Percentiles rank a stretch among this genome's conserved stretches.
phyloP scores from a whole-genome alignment of 2,797 vertebrate species.

The Acipenser oxyrinchus region DNA sequence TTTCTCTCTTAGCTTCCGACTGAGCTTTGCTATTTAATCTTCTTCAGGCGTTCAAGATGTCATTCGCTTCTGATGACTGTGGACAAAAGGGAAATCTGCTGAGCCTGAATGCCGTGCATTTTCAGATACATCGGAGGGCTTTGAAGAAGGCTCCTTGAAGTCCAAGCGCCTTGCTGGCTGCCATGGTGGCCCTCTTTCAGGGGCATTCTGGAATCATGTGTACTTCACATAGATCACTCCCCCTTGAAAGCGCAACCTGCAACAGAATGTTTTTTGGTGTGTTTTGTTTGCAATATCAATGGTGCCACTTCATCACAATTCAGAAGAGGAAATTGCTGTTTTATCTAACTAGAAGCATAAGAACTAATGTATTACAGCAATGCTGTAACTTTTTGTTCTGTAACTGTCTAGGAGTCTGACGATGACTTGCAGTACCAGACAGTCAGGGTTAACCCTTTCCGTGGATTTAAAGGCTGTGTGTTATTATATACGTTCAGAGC shows the following conservation, averaged over 20 bases:
- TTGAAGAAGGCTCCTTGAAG: constrained; percentile 70
- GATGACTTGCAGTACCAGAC: constrained; percentile 4
- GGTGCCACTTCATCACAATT: constrained; percentile 63
- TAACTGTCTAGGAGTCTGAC: constrained; percentile 54
- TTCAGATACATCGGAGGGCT: constrained; percentile 64
- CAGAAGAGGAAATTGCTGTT: constrained; percentile 53
- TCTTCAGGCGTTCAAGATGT: constrained; percentile 97
- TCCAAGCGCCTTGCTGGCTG: constrained; percentile 65
- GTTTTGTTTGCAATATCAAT: constrained; percentile 54
- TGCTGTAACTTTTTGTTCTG: constrained; percentile 53
- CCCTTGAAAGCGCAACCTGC: constrained; percentile 48
- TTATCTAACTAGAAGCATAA: constrained; percentile 41
- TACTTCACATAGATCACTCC: constrained; percentile 48
- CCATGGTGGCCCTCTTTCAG: constrained; percentile 72
- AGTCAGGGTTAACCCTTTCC: constrained; percentile 27
- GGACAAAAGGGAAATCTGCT: constrained; percentile 85
- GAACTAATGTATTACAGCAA: constrained; percentile 56
- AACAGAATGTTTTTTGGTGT: constrained; percentile 53
- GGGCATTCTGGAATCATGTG: constrained; percentile 58
- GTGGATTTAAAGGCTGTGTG: constrained; percentile 2
- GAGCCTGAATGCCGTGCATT: constrained; percentile 58
- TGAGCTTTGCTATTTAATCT: constrained; percentile 97
- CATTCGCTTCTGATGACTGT: constrained; percentile 86
- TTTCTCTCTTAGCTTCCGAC: constrained; percentile 84
- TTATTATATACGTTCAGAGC: too few species aligned